Percentiles rank a stretch among this genome's conserved stretches.
Conservation (phyloP, 2,797 vertebrate genomes). For the Allobates femoralis region DNA sequence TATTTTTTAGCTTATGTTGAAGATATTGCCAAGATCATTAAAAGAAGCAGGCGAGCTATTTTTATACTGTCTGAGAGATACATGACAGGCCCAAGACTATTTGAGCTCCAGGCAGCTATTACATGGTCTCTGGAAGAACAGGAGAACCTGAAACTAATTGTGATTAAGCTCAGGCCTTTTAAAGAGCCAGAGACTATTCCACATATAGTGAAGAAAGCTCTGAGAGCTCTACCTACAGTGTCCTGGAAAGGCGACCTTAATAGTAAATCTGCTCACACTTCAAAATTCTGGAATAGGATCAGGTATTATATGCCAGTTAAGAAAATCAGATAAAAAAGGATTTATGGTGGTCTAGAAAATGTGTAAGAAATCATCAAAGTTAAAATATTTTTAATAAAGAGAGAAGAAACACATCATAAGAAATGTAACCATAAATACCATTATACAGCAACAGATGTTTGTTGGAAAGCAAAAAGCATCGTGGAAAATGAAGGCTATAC, state of each 20-base stretch:
- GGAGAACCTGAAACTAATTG: constrained; percentile 77
- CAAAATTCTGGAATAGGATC: constrained; percentile 83
- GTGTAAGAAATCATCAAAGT: not conserved
- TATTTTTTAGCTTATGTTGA: constrained; percentile 81
- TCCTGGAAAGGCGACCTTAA: constrained; percentile 78
- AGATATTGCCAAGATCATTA: constrained; percentile 82
- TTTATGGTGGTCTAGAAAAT: not conserved
- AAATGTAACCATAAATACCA: no score
- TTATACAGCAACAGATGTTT: no score
- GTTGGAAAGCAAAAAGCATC: no score
- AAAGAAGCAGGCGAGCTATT: constrained; percentile 82
- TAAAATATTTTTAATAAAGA: not conserved
- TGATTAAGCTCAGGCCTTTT: constrained; percentile 80
- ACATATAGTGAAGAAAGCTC: constrained; percentile 78
- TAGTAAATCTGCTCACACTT: constrained; percentile 66
- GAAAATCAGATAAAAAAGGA: not conserved
- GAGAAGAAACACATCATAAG: no score
- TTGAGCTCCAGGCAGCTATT: constrained; percentile 85
- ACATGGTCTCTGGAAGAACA: constrained; percentile 81
- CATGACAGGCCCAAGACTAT: constrained; percentile 77
- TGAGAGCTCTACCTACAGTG: constrained; percentile 82
- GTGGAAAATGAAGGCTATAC: no score
- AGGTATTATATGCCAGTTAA: constrained; percentile 80
- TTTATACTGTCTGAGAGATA: constrained; percentile 84
- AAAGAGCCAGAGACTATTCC: constrained; percentile 77